Percentiles rank a stretch among this genome's conserved stretches.
Conservation (phyloP, 2,888 invertebrate species). For the Megalurothrips usitatus region DNA sequence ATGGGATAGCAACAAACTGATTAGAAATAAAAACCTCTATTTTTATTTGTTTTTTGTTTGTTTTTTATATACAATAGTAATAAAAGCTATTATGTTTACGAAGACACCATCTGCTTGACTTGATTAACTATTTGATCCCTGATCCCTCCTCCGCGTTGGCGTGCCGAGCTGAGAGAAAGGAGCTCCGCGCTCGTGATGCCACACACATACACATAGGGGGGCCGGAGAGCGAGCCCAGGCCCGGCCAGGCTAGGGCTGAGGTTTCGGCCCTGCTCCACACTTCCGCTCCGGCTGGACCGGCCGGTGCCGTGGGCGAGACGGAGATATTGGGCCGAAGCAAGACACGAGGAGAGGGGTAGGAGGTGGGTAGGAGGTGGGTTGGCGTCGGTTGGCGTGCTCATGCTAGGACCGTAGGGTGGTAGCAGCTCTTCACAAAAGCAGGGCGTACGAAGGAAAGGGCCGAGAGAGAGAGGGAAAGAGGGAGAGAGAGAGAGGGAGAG, state of each 20-base stretch:
- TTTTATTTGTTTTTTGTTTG: not conserved
- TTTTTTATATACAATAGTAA: not conserved
- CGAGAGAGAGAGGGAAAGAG: constrained; percentile 20
- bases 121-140: too few species aligned
- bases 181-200: not conserved
- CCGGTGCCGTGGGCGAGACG: not conserved
- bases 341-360: constrained; percentile 41
- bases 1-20: too few species aligned
- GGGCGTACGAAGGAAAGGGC: constrained; percentile 30
- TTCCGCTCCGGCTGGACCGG: not conserved
- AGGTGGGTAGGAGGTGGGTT: constrained; percentile 41
- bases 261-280: not conserved
- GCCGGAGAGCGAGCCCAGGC: not conserved
- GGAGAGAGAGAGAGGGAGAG: constrained; percentile 29
- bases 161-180: too few species aligned
- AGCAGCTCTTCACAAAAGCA: not conserved
- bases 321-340: not conserved
- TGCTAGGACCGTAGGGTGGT: too few species aligned
- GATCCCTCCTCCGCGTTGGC: too few species aligned
- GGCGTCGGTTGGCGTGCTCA: too few species aligned
- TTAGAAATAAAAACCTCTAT: not conserved
- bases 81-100: too few species aligned
- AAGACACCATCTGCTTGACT: too few species aligned
- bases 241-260: not conserved
- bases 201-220: not conserved